phyloP scores from a whole-genome alignment of 2,888 invertebrate genomes.

The Nasonovia ribisnigri region DNA sequence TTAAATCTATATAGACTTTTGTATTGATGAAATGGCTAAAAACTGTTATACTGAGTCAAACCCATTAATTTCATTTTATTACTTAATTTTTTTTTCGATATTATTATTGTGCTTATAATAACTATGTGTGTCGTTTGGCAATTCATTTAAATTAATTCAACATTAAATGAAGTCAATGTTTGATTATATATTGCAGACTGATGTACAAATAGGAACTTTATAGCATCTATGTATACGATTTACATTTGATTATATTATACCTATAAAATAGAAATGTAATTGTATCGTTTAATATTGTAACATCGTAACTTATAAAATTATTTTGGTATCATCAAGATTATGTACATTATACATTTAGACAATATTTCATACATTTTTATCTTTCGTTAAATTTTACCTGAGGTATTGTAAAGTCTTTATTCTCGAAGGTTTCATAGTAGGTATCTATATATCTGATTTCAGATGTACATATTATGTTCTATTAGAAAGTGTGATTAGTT shows the following conservation, averaged over 20 bases:
- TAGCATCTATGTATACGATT: background rate
- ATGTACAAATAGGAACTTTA: background rate
- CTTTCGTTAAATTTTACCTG: background rate
- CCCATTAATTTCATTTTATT: slow-evolving; percentile 62
- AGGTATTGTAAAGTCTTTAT: background rate
- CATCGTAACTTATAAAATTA: background rate
- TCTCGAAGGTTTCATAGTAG: background rate
- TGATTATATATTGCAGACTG: background rate
- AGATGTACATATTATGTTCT: background rate
- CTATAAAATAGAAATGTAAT: background rate
- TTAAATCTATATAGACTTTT: slow-evolving; percentile 49
- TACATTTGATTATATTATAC: background rate
- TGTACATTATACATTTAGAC: background rate
- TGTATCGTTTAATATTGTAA: background rate
- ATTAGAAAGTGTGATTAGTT: background rate
- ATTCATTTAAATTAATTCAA: slow-evolving; percentile 52
- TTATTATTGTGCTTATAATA: slow-evolving; percentile 11
- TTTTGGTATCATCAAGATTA: background rate
- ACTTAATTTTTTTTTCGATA: slow-evolving; percentile 34
- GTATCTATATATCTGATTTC: background rate
- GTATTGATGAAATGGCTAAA: slow-evolving; percentile 35
- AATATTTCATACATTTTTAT: background rate
- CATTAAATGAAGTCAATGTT: background rate
- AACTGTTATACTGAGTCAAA: slow-evolving; percentile 7
- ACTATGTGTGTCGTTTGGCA: background rate